Percentiles rank a stretch among this genome's conserved stretches.
Evolutionary conservation across 1,140 invertebrate species (phyloP).

Genomic region (Nasonia longicornis): DNA sequence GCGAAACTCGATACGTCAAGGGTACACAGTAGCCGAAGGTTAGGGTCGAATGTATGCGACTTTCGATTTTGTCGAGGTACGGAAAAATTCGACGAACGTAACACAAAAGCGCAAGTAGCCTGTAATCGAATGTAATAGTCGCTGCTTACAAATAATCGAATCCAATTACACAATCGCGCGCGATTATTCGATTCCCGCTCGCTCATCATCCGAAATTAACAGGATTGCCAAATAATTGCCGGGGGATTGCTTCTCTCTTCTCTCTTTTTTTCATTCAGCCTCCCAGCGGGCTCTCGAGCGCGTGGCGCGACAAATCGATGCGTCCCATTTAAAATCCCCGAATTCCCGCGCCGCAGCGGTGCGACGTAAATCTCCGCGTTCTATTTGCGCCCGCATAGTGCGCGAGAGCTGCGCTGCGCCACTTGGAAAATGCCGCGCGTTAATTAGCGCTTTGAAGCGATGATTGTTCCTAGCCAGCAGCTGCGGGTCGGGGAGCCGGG

Average conservation of each 20-base stretch:
- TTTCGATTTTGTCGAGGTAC: background rate
- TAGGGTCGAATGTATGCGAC: background rate
- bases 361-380: slow-evolving; percentile 29
- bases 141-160: background rate
- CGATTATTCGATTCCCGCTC: background rate
- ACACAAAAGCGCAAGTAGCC: background rate
- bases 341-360: background rate
- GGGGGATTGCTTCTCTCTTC: slow-evolving; percentile 5
- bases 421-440: slow-evolving; percentile 54
- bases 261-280: background rate
- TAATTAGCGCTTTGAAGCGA: slow-evolving; percentile 62
- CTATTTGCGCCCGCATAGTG: slow-evolving; percentile 53
- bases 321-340: slow-evolving; percentile 11
- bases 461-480: slow-evolving; percentile 43
- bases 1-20: too few relatives aligned
- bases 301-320: background rate
- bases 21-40: background rate
- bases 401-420: slow-evolving; percentile 53
- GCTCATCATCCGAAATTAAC: background rate
- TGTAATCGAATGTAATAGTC: background rate
- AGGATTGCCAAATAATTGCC: slow-evolving; percentile 3
- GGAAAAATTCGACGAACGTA: background rate
- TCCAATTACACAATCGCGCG: background rate
- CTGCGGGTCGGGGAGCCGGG: slow-evolving; percentile 36
- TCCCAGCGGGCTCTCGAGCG: background rate